phyloP scores from a whole-genome alignment of 2,797 vertebrate genomes.

The Acrossocheilus fasciatus region DNA sequence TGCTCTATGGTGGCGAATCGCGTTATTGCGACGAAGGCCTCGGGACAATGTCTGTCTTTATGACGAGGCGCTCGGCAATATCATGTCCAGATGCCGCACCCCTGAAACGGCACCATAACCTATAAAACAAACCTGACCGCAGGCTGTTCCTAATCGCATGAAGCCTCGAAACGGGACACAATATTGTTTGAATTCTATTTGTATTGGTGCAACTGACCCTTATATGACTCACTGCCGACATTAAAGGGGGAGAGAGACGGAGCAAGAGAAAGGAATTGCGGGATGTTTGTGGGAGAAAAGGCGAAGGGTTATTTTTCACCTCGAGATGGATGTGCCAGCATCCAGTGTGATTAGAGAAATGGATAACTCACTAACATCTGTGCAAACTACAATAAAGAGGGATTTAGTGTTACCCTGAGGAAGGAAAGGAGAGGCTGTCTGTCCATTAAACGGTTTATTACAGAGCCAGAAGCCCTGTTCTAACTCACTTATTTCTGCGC shows the following conservation, averaged over 20 bases:
- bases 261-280: constrained; percentile 41
- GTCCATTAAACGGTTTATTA: constrained; percentile 99
- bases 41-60: constrained; percentile 69
- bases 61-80: constrained; percentile 63
- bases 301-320: constrained; percentile 75
- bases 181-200: constrained; percentile 94
- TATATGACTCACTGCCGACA: constrained; percentile 87
- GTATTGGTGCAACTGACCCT: constrained; percentile 91
- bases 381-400: constrained; percentile 98
- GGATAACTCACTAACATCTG: constrained; percentile 99
- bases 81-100: constrained; percentile 69
- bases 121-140: constrained; percentile 84
- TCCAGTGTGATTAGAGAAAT: constrained; percentile 94
- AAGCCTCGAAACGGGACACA: constrained; percentile 86
- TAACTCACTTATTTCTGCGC: constrained; percentile 97
- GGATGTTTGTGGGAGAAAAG: constrained; percentile 57
- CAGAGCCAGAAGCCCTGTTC: constrained; percentile 95
- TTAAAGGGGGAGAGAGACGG: constrained; percentile 75
- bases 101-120: constrained; percentile 74
- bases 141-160: constrained; percentile 84
- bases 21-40: constrained; percentile 69
- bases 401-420: constrained; percentile 97
- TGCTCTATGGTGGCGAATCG: constrained; percentile 65
- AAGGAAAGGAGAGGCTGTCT: constrained; percentile 95
- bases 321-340: constrained; percentile 91